Base-by-base conservation (phyloP, 37 sponge, comb jelly and placozoan genomes). In the Oopsacas minuta region DNA sequence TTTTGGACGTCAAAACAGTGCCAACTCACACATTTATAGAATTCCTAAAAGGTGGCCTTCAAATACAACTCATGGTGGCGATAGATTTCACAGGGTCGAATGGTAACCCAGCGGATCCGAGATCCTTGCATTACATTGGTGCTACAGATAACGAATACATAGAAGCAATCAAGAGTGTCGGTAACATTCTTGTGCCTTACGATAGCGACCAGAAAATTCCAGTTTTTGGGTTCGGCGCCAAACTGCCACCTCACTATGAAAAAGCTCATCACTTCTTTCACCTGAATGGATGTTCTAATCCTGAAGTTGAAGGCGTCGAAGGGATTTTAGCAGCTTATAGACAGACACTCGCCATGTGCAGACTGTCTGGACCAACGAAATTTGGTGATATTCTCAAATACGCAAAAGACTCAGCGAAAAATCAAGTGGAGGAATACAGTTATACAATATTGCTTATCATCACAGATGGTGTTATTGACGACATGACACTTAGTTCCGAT, bases 391-490 rank as follows among this genome's bases (percentile, higher is more conserved):
- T 61, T 20, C 75, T 61, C 22, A 20, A 5, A 34, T 61, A 61
- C 30, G 75, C 75, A 34, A 61, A 61, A 61, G 75, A n/a, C 5
- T 7, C 30, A 10, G 75, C 75, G 30, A n/a, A 61, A 3, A 61
- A 61, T 34, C 7, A 12, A 7, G 17, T 3, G 22, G 75, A 61
- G 30, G 75, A 61, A n/a, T 61, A 61, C 75, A n/a, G 28, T 25
- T 61, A 25, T n/a, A 61, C 22, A 25, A 61, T 61, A 7, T 12
- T 61, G 75, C 22, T 61, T 3, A 61, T 61, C 7, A 61, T 61
- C 22, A 61, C 75, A 25, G 94, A 94, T 90, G 94, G 94, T 34
- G 91, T 88, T 17, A 94, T 94, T 36, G 87, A 91, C 28, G 95
- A 94, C 82, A 94, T 94, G 95, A 39, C 36, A 0, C 25, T 69